Percentiles rank a stretch among this genome's conserved stretches.
phyloP scores from a whole-genome alignment of 2,797 vertebrate species.

The Lepilemur ruficaudatus region DNA sequence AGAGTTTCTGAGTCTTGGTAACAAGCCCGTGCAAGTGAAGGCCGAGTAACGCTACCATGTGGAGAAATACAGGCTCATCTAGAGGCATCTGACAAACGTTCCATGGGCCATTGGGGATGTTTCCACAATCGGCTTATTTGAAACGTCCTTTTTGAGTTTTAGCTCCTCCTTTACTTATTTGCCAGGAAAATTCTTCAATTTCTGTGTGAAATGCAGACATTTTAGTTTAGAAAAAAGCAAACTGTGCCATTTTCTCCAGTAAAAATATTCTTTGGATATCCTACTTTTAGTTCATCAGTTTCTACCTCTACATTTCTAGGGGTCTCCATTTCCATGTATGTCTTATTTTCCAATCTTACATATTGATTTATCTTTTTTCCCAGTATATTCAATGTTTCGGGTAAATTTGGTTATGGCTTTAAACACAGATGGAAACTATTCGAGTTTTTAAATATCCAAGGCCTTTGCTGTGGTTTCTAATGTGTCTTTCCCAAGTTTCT shows the following conservation, averaged over 20 bases:
- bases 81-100: neutral
- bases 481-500: slow-evolving; percentile 61
- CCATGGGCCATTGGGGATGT: neutral
- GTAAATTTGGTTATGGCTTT: slow-evolving; percentile 44
- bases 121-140: neutral
- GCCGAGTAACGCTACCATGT: neutral
- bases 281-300: neutral
- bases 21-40: neutral
- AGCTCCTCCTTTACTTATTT: slow-evolving; percentile 6
- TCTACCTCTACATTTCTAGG: neutral
- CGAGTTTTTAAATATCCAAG: slow-evolving; percentile 61
- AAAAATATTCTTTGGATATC: neutral
- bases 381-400: neutral
- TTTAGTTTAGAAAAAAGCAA: neutral
- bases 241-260: neutral
- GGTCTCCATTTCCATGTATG: neutral
- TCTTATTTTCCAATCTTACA: neutral
- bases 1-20: neutral
- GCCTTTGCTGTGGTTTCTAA: slow-evolving; percentile 60
- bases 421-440: slow-evolving; percentile 61
- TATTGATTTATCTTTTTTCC: slow-evolving; percentile 40
- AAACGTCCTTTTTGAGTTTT: slow-evolving; percentile 4
- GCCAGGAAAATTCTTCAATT: slow-evolving; percentile 1
- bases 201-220: neutral
- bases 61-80: neutral